Base-by-base conservation (phyloP, 2,113 vertebrate genomes). In the Lycaon pictus region DNA sequence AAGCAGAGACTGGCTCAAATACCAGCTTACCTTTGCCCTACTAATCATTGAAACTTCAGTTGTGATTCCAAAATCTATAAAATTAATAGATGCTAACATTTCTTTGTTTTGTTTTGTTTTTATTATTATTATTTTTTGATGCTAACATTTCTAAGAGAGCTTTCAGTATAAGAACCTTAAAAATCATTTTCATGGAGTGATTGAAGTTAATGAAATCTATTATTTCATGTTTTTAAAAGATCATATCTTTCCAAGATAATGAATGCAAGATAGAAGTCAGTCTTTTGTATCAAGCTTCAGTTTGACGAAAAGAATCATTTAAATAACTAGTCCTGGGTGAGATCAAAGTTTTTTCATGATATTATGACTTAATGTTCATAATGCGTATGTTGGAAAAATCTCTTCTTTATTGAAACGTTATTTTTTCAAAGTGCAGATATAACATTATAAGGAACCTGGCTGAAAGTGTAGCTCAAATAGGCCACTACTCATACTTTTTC, bases 1-100 rank as follows among this genome's bases (percentile, higher is more conserved):
- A 89, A 94, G 43, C 27, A 82, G 43, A 89, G 63, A 23, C n/a
- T 71, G 43, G 27, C 13, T 94, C 15, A 51, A 13, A 69, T 51
- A 22, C 29, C 56, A 56, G 63, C 58, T 71, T 65, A 92, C 51
- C 15, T 72, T 80, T 69, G 43, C n/a, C 23, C 60, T 77, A 89
- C 29, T 69, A 37, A 76, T 76, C 22, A 71, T 25, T 67, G 43
- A 96, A 32, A 0, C 20, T 37, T 55, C 6, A 91, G 19, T 19
- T 91, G 27, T 27, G 23, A 60, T 72, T 80, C 71, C 8, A 74
- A 80, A 95, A 79, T 81, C 25, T 84, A 53, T 32, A 63, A 92
- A 88, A 95, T 29, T 87, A 87, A 79, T 16, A 91, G 16, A 88
- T n/a, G 32, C 13, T 92, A 69, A 82, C 20, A 97, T 92, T 93